Conservation (phyloP, 2,797 vertebrate genomes). For the Threskiornis aethiopicus region DNA sequence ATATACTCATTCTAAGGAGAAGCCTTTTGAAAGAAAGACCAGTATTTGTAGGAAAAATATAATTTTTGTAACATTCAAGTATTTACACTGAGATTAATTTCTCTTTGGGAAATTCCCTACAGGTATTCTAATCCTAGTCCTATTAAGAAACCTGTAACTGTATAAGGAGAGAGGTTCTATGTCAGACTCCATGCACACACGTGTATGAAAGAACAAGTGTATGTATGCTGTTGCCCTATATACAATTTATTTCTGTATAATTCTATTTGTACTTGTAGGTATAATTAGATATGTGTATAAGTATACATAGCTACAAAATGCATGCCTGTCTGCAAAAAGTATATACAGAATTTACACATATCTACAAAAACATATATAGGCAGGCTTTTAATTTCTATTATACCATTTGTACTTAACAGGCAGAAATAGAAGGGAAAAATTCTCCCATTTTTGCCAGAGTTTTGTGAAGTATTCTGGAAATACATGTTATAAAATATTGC, state of each 20-base stretch:
- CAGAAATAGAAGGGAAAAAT: not conserved
- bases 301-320: not conserved
- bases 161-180: not conserved
- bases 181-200: not conserved
- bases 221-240: not conserved
- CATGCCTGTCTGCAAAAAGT: not conserved
- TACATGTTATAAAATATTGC: not conserved
- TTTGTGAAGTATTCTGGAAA: not conserved
- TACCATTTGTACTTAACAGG: not conserved
- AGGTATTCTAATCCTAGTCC: not conserved
- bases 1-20: not conserved
- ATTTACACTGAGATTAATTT: not conserved
- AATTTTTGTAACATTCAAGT: not conserved
- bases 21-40: not conserved
- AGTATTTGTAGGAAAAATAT: not conserved
- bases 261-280: not conserved
- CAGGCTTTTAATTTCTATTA: not conserved
- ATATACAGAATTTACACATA: not conserved
- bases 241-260: not conserved
- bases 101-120: not conserved
- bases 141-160: not conserved
- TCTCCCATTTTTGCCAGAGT: not conserved
- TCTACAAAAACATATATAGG: not conserved
- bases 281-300: not conserved
- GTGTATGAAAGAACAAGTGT: not conserved